These are phyloP conservation scores for Melanotaenia maccullochi DNA, from an alignment of 2,797 vertebrate genomes.

Conservation along the genomic window DNA sequence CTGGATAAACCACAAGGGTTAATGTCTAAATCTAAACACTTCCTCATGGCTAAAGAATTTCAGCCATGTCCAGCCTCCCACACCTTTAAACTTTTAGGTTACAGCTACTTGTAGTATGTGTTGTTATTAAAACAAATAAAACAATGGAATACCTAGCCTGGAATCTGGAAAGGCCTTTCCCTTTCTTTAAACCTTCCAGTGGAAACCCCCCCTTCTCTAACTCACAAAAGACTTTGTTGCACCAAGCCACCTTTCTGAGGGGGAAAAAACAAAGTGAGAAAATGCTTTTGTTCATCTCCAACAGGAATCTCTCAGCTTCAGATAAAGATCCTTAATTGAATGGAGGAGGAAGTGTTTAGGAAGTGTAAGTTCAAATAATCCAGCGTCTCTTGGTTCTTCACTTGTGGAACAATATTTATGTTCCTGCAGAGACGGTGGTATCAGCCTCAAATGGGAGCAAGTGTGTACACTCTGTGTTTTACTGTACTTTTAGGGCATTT, in stretches of 20 bases:
- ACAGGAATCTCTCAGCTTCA: slow-evolving; percentile 74
- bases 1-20: slow-evolving; percentile 25
- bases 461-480: slow-evolving; percentile 5
- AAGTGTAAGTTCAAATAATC: slow-evolving; percentile 77
- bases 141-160: slow-evolving; percentile 56
- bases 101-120: slow-evolving; percentile 4
- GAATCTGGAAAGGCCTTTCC: slow-evolving; percentile 51
- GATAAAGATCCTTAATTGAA: slow-evolving; percentile 83
- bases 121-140: slow-evolving; percentile 31
- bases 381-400: slow-evolving; percentile 48
- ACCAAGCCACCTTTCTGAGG: slow-evolving; percentile 28
- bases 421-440: slow-evolving; percentile 63
- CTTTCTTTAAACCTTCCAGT: slow-evolving; percentile 33
- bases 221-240: slow-evolving; percentile 62
- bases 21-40: not conserved
- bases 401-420: slow-evolving; percentile 74
- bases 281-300: slow-evolving; percentile 64
- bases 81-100: slow-evolving; percentile 7
- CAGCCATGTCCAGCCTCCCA: not conserved
- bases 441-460: slow-evolving; percentile 51
- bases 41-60: not conserved
- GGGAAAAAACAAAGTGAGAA: slow-evolving; percentile 55
- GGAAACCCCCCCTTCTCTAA: slow-evolving; percentile 28
- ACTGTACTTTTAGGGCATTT: slow-evolving; percentile 12
- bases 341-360: slow-evolving; percentile 80